A percentile compares a stretch with the other conserved stretches of the same genome.
Conservation (phyloP, 2,888 invertebrate genomes). For the Seira musarum region DNA sequence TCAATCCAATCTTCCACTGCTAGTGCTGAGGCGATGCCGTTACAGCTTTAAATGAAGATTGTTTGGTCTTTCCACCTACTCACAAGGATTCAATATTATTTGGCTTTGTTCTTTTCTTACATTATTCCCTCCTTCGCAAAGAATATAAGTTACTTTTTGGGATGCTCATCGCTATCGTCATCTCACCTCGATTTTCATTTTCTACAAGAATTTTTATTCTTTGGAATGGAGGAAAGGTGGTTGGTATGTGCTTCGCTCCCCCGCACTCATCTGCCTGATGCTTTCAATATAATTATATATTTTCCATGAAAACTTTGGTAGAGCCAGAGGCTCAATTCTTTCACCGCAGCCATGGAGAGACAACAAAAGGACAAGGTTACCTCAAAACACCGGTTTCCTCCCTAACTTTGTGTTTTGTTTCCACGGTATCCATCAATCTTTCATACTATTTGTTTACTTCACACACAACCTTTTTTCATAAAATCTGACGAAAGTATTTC, state of each 20-base stretch:
- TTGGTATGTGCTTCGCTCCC: not conserved
- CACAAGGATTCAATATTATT: not conserved
- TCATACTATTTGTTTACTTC: conserved; percentile 6
- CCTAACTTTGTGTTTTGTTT: not conserved
- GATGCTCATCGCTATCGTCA: conserved; percentile 6
- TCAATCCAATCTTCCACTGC: no score
- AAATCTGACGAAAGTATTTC: not conserved
- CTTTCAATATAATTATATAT: conserved; percentile 3
- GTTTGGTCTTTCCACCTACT: no score
- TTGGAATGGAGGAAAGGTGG: not conserved
- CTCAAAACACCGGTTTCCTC: conserved; percentile 7
- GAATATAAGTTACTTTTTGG: no score
- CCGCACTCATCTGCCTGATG: not conserved
- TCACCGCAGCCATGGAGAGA: conserved; percentile 20
- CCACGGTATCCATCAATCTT: conserved; percentile 6
- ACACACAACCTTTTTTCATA: not conserved
- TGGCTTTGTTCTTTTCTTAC: no score
- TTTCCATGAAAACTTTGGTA: not conserved
- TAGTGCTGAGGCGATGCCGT: no score
- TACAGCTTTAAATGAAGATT: no score
- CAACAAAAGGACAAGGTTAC: conserved; percentile 38
- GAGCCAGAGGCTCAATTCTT: no score
- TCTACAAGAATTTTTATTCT: conserved; percentile 18
- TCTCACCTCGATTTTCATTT: conserved; percentile 14
- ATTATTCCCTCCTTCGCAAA: no score